Percentiles rank a stretch among this genome's conserved stretches.
These are phyloP conservation scores for Gambusia holbrooki DNA, from an alignment of 2,113 vertebrate genomes.

Conservation along the genomic window DNA sequence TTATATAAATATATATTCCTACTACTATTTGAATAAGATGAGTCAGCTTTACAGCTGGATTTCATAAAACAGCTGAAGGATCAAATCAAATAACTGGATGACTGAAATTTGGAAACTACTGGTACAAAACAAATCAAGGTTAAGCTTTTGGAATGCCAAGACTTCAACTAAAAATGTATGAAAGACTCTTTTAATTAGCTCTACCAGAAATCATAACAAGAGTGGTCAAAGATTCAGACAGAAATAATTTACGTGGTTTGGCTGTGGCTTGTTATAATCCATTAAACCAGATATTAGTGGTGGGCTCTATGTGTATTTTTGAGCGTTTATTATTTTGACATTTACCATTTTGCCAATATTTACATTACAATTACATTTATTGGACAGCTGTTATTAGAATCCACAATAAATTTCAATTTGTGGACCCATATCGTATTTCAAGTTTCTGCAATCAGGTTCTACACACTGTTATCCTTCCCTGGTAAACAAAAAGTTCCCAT, in stretches of 20 bases:
- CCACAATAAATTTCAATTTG: too few relatives aligned
- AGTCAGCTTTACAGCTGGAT: background rate
- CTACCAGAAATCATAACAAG: background rate
- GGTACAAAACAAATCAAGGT: background rate
- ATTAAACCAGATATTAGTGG: background rate
- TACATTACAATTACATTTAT: background rate
- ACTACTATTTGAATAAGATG: too few relatives aligned
- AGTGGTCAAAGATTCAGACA: background rate
- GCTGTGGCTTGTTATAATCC: background rate
- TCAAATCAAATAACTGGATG: background rate
- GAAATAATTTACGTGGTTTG: background rate
- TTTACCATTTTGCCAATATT: background rate
- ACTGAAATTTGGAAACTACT: background rate
- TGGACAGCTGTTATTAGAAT: background rate
- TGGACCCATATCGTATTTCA: too few relatives aligned
- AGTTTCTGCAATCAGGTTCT: too few relatives aligned
- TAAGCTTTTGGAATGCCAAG: background rate
- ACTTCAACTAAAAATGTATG: background rate
- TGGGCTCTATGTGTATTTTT: background rate
- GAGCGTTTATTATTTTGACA: background rate
- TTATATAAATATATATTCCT: too few relatives aligned
- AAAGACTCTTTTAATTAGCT: background rate
- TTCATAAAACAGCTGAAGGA: background rate
- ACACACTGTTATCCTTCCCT: too few relatives aligned
- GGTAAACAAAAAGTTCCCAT: too few relatives aligned